phyloP scores from a whole-genome alignment of 1,140 invertebrate species.

The Leptopilina clavipes region DNA sequence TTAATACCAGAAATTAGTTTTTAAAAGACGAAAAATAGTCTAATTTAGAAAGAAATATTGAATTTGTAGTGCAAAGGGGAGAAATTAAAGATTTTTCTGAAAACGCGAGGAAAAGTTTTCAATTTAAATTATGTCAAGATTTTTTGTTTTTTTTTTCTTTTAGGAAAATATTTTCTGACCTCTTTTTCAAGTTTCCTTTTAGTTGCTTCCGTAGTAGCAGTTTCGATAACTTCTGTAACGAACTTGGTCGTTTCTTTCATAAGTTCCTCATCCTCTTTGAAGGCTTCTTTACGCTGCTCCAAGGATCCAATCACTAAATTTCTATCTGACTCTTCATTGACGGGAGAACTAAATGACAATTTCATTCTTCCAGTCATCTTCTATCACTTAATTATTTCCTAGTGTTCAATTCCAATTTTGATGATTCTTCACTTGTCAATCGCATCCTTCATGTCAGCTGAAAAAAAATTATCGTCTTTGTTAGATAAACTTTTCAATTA shows the following conservation, averaged over 20 bases:
- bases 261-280: slow-evolving; percentile 70
- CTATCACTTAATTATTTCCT: slow-evolving; percentile 23
- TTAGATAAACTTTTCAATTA: no score
- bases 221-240: slow-evolving; percentile 70
- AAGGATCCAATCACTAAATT: slow-evolving; percentile 62
- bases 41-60: no score
- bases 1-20: no score
- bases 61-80: no score
- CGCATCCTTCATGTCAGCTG: background rate
- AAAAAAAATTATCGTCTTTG: background rate
- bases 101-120: background rate
- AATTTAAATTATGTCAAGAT: background rate
- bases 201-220: slow-evolving; percentile 66
- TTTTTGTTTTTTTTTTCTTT: slow-evolving; percentile 21
- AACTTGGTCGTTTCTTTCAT: slow-evolving; percentile 72
- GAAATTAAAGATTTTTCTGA: background rate
- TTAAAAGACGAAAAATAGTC: no score
- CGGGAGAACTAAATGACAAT: slow-evolving; percentile 57
- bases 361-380: slow-evolving; percentile 56
- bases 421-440: background rate
- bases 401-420: background rate
- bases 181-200: slow-evolving; percentile 64
- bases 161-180: slow-evolving; percentile 54
- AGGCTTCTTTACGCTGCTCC: slow-evolving; percentile 70
- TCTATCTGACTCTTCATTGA: slow-evolving; percentile 66